Base-by-base conservation (phyloP, 2,888 invertebrate genomes). In the Caenorhabditis drosophilae region DNA sequence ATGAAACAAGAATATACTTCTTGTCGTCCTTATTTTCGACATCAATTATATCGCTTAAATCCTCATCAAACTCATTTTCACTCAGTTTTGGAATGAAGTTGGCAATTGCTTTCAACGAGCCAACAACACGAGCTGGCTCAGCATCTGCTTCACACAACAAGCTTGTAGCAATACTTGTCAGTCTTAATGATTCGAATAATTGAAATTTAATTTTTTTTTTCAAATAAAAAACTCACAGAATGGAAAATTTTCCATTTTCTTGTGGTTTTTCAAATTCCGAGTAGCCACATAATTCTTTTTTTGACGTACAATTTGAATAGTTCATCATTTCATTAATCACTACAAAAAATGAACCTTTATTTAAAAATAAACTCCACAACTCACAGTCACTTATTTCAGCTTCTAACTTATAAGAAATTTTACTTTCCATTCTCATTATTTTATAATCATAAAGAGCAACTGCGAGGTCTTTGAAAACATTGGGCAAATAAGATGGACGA, bases 121-220 rank as follows among this genome's bases (percentile, higher is more conserved):
- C 78, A 35, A 78, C 70, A 7, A 81, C 76, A 18, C 69, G 38
- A 31, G 62, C 53, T 34, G 75, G 73, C 27, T 79, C 74, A 3
- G 73, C 77, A n/a, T 67, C 58, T 1, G 79, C 75, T 56, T 79
- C 76, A 46, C 81, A 81, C 1, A 81, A 60, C 7, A 81, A 59
- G 18, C 78, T 78, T 15, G 80, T 70, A 3, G 76, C 69, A 31
- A 80, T 56, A 23, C 76, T 51, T 2, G 78, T 76, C 38, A 80
- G 36, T 11, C 76, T 77, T 56, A 54, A 70, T 42, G 6, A 40
- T 1, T 26, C 38, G 2, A 50, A 26, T 36, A 27, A 7, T 22
- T 34, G 18, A 23, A n/a, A n/a, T n/a, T n/a, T n/a, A 2, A 38
- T 25, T 12, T 16, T 41, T 4, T 11, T 1, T 2, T 23, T 15